Conservation (phyloP, 2,113 vertebrate genomes). For the Neoarius graeffei region DNA sequence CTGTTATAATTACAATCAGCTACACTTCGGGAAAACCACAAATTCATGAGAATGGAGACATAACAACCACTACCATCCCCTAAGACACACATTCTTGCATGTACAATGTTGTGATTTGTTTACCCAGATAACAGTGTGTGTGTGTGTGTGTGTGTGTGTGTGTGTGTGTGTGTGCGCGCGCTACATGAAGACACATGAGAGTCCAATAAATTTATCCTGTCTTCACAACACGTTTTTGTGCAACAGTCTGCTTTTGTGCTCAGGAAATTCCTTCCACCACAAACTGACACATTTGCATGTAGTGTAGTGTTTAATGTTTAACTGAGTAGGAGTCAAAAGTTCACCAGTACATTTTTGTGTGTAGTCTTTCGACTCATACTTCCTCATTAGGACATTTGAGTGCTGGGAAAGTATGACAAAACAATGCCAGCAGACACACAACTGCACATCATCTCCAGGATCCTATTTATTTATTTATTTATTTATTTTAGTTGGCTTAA, state of each 20-base stretch:
- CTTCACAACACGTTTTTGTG: background rate
- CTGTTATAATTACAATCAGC: background rate
- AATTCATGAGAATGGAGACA: background rate
- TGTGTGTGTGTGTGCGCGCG: too few relatives aligned
- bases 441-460: background rate
- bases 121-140: background rate
- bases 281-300: slow-evolving; percentile 1
- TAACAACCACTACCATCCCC: background rate
- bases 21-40: background rate
- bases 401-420: background rate
- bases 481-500: background rate
- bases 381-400: background rate
- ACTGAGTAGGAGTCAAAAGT: slow-evolving; percentile 38
- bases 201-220: background rate
- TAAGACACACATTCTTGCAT: slow-evolving; percentile 11
- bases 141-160: background rate
- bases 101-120: background rate
- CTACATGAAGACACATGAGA: background rate
- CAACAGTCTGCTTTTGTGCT: background rate
- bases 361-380: background rate
- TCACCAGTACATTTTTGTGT: slow-evolving; percentile 21
- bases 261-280: background rate
- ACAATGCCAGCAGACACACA: too few relatives aligned
- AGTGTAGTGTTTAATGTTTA: slow-evolving; percentile 33
- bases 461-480: background rate